These are phyloP conservation scores for Nemapogon koenigi DNA, from an alignment of 2,888 invertebrate species.

Conservation along the genomic window DNA sequence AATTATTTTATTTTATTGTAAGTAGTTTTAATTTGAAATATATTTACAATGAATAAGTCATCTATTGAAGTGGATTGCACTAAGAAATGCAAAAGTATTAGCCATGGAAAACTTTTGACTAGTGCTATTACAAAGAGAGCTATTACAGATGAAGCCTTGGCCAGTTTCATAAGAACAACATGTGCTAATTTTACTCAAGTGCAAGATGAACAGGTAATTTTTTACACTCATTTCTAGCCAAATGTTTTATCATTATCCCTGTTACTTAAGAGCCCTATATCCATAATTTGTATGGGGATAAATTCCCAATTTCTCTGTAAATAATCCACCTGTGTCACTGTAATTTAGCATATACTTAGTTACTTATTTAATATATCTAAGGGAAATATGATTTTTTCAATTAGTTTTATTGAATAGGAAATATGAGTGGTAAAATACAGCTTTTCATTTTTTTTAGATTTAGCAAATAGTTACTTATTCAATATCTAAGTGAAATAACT, in stretches of 20 bases:
- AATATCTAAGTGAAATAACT: too few species aligned
- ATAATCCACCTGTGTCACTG: too few species aligned
- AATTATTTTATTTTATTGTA: constrained; percentile 13
- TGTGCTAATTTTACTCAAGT: constrained; percentile 68
- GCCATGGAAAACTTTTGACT: constrained; percentile 66
- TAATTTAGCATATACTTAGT: too few species aligned
- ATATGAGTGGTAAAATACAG: too few species aligned
- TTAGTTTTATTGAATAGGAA: too few species aligned
- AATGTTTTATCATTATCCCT: background rate
- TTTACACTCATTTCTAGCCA: background rate
- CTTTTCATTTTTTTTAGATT: too few species aligned
- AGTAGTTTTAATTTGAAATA: constrained; percentile 5
- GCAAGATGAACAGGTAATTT: constrained; percentile 62
- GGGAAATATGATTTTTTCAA: too few species aligned
- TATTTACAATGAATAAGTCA: constrained; percentile 41
- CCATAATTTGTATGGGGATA: too few species aligned
- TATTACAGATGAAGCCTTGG: constrained; percentile 63
- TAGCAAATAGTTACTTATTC: too few species aligned
- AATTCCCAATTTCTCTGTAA: too few species aligned
- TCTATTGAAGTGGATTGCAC: constrained; percentile 64
- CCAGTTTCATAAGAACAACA: constrained; percentile 61
- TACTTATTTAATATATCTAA: too few species aligned
- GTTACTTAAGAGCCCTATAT: too few species aligned
- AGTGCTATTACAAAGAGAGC: constrained; percentile 71
- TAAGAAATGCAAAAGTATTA: constrained; percentile 59